phyloP scores from a whole-genome alignment of 2,888 invertebrate species.

The Pemphredon lugubris region DNA sequence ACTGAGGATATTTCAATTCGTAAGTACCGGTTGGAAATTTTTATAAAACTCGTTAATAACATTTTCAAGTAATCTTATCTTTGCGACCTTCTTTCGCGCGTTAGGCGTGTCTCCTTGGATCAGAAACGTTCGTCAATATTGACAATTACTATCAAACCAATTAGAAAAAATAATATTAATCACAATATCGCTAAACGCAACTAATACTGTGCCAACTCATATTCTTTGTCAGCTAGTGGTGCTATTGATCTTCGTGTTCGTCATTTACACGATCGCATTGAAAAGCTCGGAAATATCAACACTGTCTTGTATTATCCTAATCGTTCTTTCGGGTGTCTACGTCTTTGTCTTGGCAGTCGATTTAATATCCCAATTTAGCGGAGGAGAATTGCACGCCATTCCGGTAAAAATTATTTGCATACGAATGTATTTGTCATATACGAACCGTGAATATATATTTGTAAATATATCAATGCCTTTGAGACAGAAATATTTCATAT shows the following conservation, averaged over 20 bases:
- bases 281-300: conserved; percentile 41
- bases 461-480: not conserved
- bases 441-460: too few relatives aligned
- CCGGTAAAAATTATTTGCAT: too few relatives aligned
- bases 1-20: conserved; percentile 71
- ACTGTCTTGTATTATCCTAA: conserved; percentile 61
- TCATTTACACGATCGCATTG: conserved; percentile 60
- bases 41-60: too few relatives aligned
- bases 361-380: conserved; percentile 67
- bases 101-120: too few relatives aligned
- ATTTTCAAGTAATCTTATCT: too few relatives aligned
- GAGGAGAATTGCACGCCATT: conserved; percentile 50
- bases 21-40: conserved; percentile 50
- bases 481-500: too few relatives aligned
- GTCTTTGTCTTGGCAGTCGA: conserved; percentile 69
- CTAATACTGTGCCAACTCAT: not conserved
- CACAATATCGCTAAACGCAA: not conserved
- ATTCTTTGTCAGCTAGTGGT: conserved; percentile 37
- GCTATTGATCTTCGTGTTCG: conserved; percentile 63
- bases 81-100: too few relatives aligned
- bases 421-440: too few relatives aligned
- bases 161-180: not conserved
- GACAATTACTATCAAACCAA: too few relatives aligned
- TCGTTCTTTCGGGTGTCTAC: conserved; percentile 65
- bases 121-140: too few relatives aligned